Conservation (phyloP, 2,113 vertebrate genomes). For the Cisticola juncidis region DNA sequence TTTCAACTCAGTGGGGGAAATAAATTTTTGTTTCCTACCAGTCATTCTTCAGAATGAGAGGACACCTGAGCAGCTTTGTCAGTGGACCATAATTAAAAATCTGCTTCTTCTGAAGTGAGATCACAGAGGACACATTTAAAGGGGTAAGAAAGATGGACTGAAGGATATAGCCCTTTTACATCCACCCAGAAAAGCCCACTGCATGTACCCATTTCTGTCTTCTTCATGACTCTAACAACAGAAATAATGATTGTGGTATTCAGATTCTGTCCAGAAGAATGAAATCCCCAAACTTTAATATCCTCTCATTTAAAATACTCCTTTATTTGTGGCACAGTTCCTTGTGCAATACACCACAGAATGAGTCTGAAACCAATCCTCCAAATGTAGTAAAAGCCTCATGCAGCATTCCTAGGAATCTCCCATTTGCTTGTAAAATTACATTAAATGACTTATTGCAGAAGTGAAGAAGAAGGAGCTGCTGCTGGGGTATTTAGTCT, state of each 20-base stretch:
- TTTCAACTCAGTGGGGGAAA: background rate
- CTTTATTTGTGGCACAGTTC: background rate
- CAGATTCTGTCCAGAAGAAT: background rate
- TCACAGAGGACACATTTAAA: background rate
- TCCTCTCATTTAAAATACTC: background rate
- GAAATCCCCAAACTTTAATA: background rate
- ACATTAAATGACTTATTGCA: constrained; percentile 62
- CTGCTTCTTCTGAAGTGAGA: background rate
- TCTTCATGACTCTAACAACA: background rate
- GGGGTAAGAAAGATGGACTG: background rate
- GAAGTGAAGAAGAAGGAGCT: constrained; percentile 39
- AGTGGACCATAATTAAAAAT: background rate
- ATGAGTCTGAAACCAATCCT: background rate
- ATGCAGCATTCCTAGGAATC: background rate
- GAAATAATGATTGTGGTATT: background rate
- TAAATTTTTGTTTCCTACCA: background rate
- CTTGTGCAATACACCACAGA: background rate
- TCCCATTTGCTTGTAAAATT: constrained; percentile 25
- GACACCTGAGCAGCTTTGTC: background rate
- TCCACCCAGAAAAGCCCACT: background rate
- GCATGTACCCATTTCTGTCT: background rate
- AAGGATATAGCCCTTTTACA: background rate
- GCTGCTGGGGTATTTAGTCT: constrained; percentile 55
- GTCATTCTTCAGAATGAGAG: background rate
- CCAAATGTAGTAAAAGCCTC: constrained; percentile 15